Evolutionary conservation across 2,113 vertebrate genomes (phyloP).

Genomic region (Dolichallabes microphthalmus): DNA sequence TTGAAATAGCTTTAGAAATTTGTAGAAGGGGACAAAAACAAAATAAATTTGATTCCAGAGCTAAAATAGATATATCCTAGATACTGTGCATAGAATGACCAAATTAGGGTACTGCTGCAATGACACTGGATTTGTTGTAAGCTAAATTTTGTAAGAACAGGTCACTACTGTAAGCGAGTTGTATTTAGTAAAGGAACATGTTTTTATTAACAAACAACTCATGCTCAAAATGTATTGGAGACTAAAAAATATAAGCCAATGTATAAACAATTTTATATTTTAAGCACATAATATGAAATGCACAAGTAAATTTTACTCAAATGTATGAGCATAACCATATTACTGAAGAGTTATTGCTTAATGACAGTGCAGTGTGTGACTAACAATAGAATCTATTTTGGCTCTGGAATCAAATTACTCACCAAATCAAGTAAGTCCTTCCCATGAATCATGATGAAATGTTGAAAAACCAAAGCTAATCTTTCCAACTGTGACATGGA

Average conservation of each 20-base stretch:
- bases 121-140: neutral
- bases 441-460: neutral
- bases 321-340: neutral
- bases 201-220: neutral
- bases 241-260: neutral
- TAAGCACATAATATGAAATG: neutral
- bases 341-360: constrained; percentile 19
- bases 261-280: neutral
- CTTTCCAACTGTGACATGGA: neutral
- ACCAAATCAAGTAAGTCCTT: constrained; percentile 46
- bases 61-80: no score
- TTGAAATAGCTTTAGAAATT: neutral
- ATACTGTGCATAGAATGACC: neutral
- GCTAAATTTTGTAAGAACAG: neutral
- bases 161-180: neutral
- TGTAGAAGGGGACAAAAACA: no score
- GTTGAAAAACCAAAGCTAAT: neutral
- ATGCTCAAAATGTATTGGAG: neutral
- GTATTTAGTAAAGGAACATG: neutral
- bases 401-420: constrained; percentile 49
- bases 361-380: constrained; percentile 39
- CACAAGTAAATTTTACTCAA: neutral
- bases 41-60: no score
- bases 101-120: neutral
- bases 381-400: constrained; percentile 49